These are phyloP conservation scores for Hyles vespertilio DNA, from an alignment of 1,140 invertebrate genomes.

Conservation along the genomic window DNA sequence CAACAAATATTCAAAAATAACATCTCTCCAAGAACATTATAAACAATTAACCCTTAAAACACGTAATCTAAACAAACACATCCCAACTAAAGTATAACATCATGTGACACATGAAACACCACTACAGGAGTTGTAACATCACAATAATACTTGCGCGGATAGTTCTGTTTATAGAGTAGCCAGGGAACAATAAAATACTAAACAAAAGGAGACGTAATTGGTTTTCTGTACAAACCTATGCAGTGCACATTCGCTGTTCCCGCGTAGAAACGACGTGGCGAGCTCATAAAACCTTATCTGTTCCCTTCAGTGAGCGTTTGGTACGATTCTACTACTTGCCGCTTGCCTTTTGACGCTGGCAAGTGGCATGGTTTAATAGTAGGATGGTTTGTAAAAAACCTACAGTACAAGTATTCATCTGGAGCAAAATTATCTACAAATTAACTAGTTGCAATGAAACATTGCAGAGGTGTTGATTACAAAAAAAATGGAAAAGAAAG, in stretches of 20 bases:
- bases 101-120: too few relatives aligned
- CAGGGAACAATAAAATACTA: constrained; percentile 18
- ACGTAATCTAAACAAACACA: too few relatives aligned
- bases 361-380: neutral
- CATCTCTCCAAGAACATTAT: too few relatives aligned
- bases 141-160: too few relatives aligned
- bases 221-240: constrained; percentile 53
- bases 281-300: constrained; percentile 74
- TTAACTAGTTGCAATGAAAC: neutral
- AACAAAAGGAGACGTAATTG: constrained; percentile 42
- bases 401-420: too few relatives aligned
- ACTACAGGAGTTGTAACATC: too few relatives aligned
- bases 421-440: too few relatives aligned
- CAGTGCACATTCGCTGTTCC: constrained; percentile 58
- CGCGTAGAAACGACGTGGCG: constrained; percentile 60
- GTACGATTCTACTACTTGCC: constrained; percentile 18
- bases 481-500: neutral
- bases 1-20: too few relatives aligned
- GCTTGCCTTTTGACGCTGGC: neutral
- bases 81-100: too few relatives aligned
- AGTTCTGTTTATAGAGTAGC: too few relatives aligned
- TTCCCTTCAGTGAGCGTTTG: constrained; percentile 50
- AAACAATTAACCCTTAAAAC: too few relatives aligned
- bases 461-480: neutral
- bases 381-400: too few relatives aligned